Base-by-base conservation (phyloP, 2,888 invertebrate genomes). In the Cryptocephalus moraei region DNA sequence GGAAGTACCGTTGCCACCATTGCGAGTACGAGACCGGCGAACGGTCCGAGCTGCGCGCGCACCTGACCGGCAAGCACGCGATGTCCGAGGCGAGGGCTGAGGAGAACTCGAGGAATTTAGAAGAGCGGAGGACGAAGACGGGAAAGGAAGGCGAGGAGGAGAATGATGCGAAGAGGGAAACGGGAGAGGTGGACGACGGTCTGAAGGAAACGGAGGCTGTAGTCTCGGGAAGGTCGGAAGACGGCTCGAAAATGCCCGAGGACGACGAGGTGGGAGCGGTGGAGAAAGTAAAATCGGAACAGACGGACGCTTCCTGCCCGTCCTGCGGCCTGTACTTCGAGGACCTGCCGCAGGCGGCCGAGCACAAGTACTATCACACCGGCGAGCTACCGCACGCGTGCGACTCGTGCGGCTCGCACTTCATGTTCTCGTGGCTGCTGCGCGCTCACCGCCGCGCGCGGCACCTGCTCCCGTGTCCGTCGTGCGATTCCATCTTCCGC, bases 381-480 rank as follows among this genome's bases (percentile, higher is more conserved):
- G 66, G 64, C 1, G 64, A 64, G 39, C 60, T 63, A 52, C 63
- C 66, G 2, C 65, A 62, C 49, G 53, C 57, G 13, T 70, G 70
- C 46, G 74, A 75, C 34, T 62, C 72, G 1, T 79, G 79, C 48
- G 76, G 75, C 8, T 60, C 58, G 41, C 53, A 59, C 47, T 61
- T 61, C 40, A 61, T 61, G 61, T 61, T 59, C 45, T 60, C 60
- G 8, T 61, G 61, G 61, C 42, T 58, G 44, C 43, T 55, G 73
- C 77, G 48, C 73, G 76, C 49, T 55, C 73, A 12, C 75, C 76
- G 47, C 73, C 42, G 55, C 9, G 31, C 53, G 8, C 50, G 51
- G 31, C 55, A 55, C 38, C 45, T 36, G 4, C 39, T 51, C 4
- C 42, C 49, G 32, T 57, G 58, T 48, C 46, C 56, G 32, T 45